A percentile compares a stretch with the other conserved stretches of the same genome.
phyloP scores from a whole-genome alignment of 2,888 invertebrate genomes.

The Chrysodeixis includens region DNA sequence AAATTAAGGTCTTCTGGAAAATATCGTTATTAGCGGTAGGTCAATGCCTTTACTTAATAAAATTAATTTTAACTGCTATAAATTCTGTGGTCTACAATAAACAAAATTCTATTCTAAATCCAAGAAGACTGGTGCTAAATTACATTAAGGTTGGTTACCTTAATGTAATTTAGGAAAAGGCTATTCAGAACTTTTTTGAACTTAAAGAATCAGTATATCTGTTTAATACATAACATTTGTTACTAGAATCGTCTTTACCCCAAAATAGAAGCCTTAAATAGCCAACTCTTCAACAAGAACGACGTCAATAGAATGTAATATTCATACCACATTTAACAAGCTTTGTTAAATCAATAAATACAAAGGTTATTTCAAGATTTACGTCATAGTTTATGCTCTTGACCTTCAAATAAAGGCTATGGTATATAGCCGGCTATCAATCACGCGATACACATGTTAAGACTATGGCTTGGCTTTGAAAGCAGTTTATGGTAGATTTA shows the following conservation, averaged over 20 bases:
- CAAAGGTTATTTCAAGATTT: slow-evolving; percentile 1
- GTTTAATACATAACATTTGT: neutral
- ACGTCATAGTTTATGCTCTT: slow-evolving; percentile 40
- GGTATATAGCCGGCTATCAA: slow-evolving; percentile 36
- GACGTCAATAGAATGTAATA: neutral
- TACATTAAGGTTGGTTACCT: no score
- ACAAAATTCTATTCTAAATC: no score
- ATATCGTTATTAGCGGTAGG: no score
- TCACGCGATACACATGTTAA: slow-evolving; percentile 30
- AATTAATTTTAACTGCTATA: no score
- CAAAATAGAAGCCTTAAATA: neutral
- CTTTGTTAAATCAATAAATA: neutral
- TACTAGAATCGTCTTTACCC: neutral
- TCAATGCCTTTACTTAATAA: no score
- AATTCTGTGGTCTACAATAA: no score
- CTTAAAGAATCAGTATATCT: no score
- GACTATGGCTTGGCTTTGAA: slow-evolving; percentile 23
- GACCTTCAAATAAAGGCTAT: slow-evolving; percentile 29
- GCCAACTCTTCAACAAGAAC: neutral
- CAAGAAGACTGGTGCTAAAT: no score
- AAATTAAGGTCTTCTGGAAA: no score
- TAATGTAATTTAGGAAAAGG: no score
- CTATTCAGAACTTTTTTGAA: no score
- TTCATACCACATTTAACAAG: neutral
- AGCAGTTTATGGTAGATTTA: slow-evolving; percentile 17